Percentiles rank a stretch among this genome's conserved stretches.
phyloP scores from a whole-genome alignment of 2,888 invertebrate genomes.

The Gastrophysa polygoni region DNA sequence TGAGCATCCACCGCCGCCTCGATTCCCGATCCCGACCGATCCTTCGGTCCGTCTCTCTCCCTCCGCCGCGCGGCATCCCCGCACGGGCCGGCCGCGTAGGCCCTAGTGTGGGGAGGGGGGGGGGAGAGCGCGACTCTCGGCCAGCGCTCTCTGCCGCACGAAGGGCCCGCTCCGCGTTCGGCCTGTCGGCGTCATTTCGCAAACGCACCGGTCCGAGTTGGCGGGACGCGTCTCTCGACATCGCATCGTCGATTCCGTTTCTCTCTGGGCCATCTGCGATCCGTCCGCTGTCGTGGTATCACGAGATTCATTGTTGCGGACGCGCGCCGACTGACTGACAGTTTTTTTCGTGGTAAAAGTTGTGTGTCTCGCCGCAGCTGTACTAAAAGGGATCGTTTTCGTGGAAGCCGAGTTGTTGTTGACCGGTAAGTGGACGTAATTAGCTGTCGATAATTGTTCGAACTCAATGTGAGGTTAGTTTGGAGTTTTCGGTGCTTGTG shows the following conservation, averaged over 20 bases:
- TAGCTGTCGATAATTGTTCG: neutral
- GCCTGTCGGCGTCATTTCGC: conserved; percentile 42
- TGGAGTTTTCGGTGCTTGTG: neutral
- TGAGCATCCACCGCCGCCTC: neutral
- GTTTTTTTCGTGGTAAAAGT: neutral
- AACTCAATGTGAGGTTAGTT: neutral
- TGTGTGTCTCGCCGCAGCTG: no score
- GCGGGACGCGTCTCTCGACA: conserved; percentile 29
- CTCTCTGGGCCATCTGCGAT: neutral
- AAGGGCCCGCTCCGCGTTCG: conserved; percentile 26
- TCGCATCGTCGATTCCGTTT: conserved; percentile 6
- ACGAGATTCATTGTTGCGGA: neutral
- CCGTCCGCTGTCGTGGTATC: neutral
- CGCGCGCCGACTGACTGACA: neutral
- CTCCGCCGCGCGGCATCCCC: conserved; percentile 46
- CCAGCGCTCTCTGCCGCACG: conserved; percentile 20
- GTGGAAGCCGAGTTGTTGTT: neutral
- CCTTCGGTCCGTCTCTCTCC: no score
- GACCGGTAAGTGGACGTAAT: neutral
- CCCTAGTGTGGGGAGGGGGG: conserved; percentile 19
- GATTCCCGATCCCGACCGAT: neutral
- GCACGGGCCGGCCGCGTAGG: conserved; percentile 50
- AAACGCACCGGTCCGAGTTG: conserved; percentile 50
- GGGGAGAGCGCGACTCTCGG: conserved; percentile 7
- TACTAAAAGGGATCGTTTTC: no score